These are phyloP conservation scores for Drosophila baimaii DNA, from an alignment of 1,140 invertebrate genomes.

Conservation along the genomic window DNA sequence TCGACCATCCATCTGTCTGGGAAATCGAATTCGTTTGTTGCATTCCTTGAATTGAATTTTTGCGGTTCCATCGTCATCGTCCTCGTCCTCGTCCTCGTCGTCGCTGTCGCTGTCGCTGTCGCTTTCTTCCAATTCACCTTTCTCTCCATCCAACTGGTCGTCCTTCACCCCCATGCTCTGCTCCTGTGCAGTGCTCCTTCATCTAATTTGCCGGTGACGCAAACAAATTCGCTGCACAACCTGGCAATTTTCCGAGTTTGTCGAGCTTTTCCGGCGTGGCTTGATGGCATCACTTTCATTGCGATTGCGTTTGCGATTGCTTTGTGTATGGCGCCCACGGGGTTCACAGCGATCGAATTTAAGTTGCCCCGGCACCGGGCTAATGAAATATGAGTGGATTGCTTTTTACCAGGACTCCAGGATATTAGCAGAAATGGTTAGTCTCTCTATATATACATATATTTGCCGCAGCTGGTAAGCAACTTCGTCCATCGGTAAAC, in stretches of 20 bases:
- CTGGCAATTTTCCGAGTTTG: conserved; percentile 42
- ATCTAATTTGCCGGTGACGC: conserved; percentile 48
- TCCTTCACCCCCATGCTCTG: too few relatives aligned
- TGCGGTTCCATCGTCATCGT: conserved; percentile 52
- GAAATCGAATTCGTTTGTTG: conserved; percentile 59
- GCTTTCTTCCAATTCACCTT: not conserved
- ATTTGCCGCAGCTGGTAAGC: too few relatives aligned
- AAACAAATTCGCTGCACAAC: conserved; percentile 53
- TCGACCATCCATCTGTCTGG: conserved; percentile 26
- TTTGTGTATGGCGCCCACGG: not conserved
- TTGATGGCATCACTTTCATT: conserved; percentile 45
- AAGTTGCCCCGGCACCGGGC: not conserved
- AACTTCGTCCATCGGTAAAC: too few relatives aligned
- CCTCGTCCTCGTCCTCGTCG: conserved; percentile 6
- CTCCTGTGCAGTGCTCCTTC: too few relatives aligned
- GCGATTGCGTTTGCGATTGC: conserved; percentile 3
- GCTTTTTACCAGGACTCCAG: not conserved
- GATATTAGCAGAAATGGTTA: too few relatives aligned
- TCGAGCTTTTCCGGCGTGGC: conserved; percentile 20
- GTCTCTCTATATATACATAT: too few relatives aligned
- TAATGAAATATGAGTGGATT: conserved; percentile 9
- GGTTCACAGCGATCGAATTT: not conserved
- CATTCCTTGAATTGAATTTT: conserved; percentile 71
- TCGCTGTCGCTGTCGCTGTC: conserved; percentile 2
- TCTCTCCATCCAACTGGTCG: not conserved